These are phyloP conservation scores for Psittacula derbiana DNA, from an alignment of 2,797 vertebrate species.

Conservation along the genomic window DNA sequence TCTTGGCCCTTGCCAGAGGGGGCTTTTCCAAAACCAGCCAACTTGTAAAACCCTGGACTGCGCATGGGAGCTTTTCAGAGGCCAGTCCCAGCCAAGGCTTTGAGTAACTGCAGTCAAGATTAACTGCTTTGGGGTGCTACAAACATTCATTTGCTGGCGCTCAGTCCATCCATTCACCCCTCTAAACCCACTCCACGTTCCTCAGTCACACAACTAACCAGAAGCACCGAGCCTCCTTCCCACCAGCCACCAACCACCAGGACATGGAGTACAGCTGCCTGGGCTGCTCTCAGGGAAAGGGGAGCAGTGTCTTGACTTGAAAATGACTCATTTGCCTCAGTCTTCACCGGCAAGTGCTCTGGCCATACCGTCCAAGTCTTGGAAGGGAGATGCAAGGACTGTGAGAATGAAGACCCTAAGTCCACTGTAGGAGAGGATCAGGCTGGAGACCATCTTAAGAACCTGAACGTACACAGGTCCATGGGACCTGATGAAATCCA, in stretches of 20 bases:
- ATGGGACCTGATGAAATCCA: no score
- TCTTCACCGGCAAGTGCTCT: no score
- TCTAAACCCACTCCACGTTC: background rate
- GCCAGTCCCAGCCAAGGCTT: background rate
- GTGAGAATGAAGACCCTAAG: no score
- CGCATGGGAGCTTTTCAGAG: background rate
- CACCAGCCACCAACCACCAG: background rate
- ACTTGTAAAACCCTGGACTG: background rate
- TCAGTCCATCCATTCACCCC: background rate
- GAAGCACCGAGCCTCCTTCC: background rate
- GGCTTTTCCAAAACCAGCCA: background rate
- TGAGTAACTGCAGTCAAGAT: background rate
- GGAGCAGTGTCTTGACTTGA: accelerated
- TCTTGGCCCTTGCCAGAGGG: background rate
- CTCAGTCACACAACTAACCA: background rate
- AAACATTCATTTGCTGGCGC: background rate
- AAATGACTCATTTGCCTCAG: no score
- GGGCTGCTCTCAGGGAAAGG: background rate
- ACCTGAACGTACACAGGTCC: no score
- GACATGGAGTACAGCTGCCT: background rate
- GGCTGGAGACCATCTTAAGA: no score
- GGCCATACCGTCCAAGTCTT: no score
- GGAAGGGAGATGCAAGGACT: no score
- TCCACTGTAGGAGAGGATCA: no score
- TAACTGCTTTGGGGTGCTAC: background rate